These are phyloP conservation scores for Ganaspis brasiliensis DNA, from an alignment of 2,888 invertebrate genomes.

Conservation along the genomic window DNA sequence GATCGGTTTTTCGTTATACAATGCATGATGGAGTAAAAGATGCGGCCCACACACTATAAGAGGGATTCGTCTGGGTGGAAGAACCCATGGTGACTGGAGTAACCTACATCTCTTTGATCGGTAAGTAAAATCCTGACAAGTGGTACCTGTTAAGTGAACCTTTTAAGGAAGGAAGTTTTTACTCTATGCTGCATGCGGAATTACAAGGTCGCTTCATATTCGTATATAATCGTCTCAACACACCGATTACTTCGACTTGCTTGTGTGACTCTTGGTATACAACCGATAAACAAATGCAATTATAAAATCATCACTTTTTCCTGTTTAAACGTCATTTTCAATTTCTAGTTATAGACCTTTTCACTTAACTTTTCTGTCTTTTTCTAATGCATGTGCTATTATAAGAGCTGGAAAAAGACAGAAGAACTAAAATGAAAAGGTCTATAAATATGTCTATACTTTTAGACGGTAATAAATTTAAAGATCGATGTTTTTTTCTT, in stretches of 20 bases:
- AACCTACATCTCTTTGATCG: constrained; percentile 67
- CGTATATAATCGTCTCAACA: constrained; percentile 46
- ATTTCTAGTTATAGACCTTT: too few species aligned
- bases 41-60: background rate
- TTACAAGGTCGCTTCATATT: constrained; percentile 57
- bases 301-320: background rate
- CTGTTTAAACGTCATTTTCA: too few species aligned
- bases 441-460: too few species aligned
- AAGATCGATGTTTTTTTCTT: too few species aligned
- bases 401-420: too few species aligned
- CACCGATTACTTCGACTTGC: constrained; percentile 8
- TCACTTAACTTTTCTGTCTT: too few species aligned
- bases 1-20: background rate
- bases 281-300: constrained; percentile 4
- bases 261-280: background rate
- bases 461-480: too few species aligned
- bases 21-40: constrained; percentile 27
- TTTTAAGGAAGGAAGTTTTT: constrained; percentile 66
- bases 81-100: constrained; percentile 47
- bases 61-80: constrained; percentile 11
- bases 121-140: constrained; percentile 57
- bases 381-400: too few species aligned
- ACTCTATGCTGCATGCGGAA: constrained; percentile 50
- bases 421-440: too few species aligned
- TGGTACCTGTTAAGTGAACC: constrained; percentile 56